These are phyloP conservation scores for Hypsopygia costalis DNA, from an alignment of 2,888 invertebrate genomes.

Conservation along the genomic window DNA sequence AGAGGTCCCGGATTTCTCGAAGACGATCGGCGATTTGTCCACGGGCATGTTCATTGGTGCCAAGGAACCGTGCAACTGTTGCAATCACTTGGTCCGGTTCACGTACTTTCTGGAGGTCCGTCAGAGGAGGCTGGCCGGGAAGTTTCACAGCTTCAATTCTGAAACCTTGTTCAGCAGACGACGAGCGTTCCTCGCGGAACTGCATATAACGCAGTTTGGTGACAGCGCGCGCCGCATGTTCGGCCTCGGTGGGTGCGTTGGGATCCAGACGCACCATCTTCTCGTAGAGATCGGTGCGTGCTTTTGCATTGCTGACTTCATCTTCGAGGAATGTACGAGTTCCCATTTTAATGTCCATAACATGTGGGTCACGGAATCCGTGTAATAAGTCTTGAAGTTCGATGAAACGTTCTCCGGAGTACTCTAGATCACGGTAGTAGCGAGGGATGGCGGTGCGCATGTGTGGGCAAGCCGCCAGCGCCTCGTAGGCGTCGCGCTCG, in stretches of 20 bases:
- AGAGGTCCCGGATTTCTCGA: constrained; percentile 86
- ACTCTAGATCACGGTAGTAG: constrained; percentile 91
- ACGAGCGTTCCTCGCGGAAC: constrained; percentile 95
- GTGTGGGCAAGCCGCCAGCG: constrained; percentile 86
- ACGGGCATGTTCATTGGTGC: constrained; percentile 82
- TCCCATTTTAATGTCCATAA: constrained; percentile 99
- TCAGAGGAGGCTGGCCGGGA: constrained; percentile 89
- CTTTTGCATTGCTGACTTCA: constrained; percentile 93
- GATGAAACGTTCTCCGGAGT: constrained; percentile 91
- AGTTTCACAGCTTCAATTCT: constrained; percentile 97
- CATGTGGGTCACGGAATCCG: constrained; percentile 94
- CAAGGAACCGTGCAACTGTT: constrained; percentile 88
- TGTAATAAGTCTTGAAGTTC: constrained; percentile 96
- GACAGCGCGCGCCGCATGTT: constrained; percentile 89
- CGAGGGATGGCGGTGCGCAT: constrained; percentile 88
- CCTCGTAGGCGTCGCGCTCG: constrained; percentile 89
- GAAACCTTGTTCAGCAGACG: constrained; percentile 95
- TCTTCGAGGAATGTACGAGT: constrained; percentile 96
- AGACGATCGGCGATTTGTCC: constrained; percentile 87
- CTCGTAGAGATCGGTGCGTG: constrained; percentile 93
- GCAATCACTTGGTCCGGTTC: constrained; percentile 86
- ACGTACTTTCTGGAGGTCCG: constrained; percentile 93
- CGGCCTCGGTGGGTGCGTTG: constrained; percentile 90
- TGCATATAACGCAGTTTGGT: constrained; percentile 99
- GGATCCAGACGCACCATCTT: constrained; percentile 98